Conservation (phyloP, 2,888 invertebrate species). For the Himalopsyche japonica region DNA sequence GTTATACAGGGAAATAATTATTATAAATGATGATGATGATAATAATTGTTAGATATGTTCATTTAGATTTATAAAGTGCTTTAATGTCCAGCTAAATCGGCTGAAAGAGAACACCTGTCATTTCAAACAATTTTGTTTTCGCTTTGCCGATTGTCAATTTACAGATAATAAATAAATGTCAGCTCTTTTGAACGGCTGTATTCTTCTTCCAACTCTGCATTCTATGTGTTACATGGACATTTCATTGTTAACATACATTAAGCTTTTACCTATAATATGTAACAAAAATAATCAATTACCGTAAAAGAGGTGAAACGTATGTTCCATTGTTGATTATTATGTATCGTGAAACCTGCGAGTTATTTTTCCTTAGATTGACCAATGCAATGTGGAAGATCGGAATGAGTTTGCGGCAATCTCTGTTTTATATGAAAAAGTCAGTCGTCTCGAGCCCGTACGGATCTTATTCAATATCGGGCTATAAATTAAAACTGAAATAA, state of each 20-base stretch:
- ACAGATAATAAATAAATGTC: background rate
- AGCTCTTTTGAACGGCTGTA: background rate
- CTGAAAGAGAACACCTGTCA: background rate
- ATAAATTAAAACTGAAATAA: background rate
- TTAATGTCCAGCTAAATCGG: background rate
- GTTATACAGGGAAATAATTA: background rate
- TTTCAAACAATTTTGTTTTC: background rate
- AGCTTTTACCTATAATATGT: background rate
- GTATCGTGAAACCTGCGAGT: background rate
- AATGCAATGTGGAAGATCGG: background rate
- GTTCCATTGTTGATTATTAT: background rate
- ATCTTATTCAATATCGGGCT: background rate
- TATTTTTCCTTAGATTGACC: background rate
- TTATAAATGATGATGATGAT: background rate
- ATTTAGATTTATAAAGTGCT: background rate
- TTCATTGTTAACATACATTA: background rate
- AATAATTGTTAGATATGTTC: background rate
- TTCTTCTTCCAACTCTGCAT: background rate
- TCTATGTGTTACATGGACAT: background rate
- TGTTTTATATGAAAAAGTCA: background rate
- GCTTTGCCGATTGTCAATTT: background rate
- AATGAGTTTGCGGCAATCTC: background rate
- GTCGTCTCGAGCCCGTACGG: background rate
- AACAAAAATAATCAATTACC: background rate
- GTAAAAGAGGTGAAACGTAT: background rate